These are phyloP conservation scores for Nineta flava DNA, from an alignment of 2,888 invertebrate genomes.

Conservation along the genomic window DNA sequence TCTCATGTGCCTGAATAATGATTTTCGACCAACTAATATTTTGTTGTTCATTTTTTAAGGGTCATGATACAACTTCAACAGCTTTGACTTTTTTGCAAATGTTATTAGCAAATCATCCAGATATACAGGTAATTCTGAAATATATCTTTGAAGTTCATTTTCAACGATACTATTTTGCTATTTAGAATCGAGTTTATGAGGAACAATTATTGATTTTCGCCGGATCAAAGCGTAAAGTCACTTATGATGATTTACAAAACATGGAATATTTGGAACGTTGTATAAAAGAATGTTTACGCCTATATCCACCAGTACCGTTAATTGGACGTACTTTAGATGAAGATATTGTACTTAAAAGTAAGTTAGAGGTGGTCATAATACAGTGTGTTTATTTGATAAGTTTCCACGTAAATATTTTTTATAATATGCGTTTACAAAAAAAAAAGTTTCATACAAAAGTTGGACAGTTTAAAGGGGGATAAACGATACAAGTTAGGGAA, in stretches of 20 bases:
- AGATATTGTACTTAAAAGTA: not conserved
- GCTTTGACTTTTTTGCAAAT: not conserved
- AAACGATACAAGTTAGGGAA: not conserved
- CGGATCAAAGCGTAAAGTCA: not conserved
- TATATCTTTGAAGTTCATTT: too few species aligned
- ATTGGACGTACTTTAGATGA: not conserved
- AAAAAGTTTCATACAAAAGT: too few species aligned
- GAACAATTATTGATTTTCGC: conserved; percentile 4
- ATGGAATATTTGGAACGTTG: conserved; percentile 4
- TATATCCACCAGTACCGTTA: conserved; percentile 4
- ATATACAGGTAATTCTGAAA: not conserved
- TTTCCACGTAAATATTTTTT: too few species aligned
- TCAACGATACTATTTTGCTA: not conserved
- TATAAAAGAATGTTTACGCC: conserved; percentile 1
- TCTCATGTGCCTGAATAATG: too few species aligned
- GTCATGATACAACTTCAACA: not conserved
- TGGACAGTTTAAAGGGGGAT: too few species aligned
- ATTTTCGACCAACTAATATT: too few species aligned
- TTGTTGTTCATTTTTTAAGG: not conserved
- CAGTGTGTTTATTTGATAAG: too few species aligned
- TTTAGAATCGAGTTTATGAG: conserved; percentile 1
- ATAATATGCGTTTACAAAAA: too few species aligned
- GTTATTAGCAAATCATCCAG: conserved; percentile 2
- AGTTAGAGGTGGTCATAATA: not conserved
- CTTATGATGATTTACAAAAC: conserved; percentile 5